Base-by-base conservation (phyloP, 1,140 invertebrate species). In the Conus betulinus region DNA sequence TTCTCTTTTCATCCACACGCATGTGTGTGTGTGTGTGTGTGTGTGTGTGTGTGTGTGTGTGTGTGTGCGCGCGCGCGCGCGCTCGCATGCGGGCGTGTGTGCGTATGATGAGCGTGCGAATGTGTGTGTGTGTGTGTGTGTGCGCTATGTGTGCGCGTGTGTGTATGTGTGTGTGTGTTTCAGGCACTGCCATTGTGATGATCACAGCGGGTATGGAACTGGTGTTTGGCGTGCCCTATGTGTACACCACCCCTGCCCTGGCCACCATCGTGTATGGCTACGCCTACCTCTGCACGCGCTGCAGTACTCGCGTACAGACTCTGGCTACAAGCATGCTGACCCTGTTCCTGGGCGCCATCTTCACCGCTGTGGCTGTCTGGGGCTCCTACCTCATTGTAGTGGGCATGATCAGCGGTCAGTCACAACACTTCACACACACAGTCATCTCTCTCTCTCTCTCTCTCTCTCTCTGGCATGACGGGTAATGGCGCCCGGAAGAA, bases 191-290 rank as follows among this genome's bases (percentile, higher is more conserved):
- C 84, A 91, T 92, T 7, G 91, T 91, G n/a, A 91, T 92, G 89
- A 89, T 92, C 25, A 90, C 91, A 17, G 91, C 90, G 20, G 89
- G 89, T 76, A 83, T 92, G 57, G 91, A 92, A 23, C 86, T 92
- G 10, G 90, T 91, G 13, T 92, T 91, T 57, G 85, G 88, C 15
- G 84, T 92, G 8, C 92, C 92, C 17, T 92, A 91, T 55, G 78
- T 87, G 13, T 89, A 90, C 86, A 91, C 89, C 15, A 91, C 91
- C 0, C 60, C 88, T 11, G 88, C 89, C 2, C 57, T 92, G 79
- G 90, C 90, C 20, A 63, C 87, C 1, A 53, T 92, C 25, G 91
- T 91, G 0, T 89, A 91, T 15, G 53, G 60, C 3, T 92, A 92
- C 83, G 88, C 90, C 11, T 71, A 91, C 25, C 10, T 90, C 17